These are phyloP conservation scores for Zaprionus africanus DNA, from an alignment of 1,140 invertebrate genomes.

Conservation along the genomic window DNA sequence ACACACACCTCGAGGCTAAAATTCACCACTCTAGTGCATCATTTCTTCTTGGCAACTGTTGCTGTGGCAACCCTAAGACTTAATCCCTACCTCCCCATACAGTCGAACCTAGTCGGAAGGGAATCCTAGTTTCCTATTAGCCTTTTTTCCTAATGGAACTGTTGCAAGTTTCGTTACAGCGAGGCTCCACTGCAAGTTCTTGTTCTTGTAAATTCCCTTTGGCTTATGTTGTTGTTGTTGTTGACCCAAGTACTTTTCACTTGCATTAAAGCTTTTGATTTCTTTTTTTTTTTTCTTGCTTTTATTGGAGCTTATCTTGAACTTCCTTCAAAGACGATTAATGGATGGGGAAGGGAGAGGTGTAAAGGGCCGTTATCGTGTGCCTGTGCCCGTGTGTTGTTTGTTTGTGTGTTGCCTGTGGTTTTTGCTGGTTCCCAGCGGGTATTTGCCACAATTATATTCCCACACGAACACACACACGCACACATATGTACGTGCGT, in stretches of 20 bases:
- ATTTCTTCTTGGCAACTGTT: too few relatives aligned
- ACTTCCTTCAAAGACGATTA: constrained; percentile 9
- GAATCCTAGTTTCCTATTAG: background rate
- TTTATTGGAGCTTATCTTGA: constrained; percentile 15
- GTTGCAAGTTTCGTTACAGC: background rate
- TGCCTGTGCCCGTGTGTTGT: background rate
- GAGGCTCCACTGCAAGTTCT: background rate
- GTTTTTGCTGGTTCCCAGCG: constrained; percentile 19
- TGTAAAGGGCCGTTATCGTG: constrained; percentile 4
- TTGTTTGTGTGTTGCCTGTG: background rate
- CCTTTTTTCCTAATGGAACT: background rate
- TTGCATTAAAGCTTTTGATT: constrained; percentile 7
- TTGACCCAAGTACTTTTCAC: background rate
- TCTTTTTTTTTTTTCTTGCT: constrained; percentile 4
- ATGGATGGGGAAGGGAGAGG: too few relatives aligned
- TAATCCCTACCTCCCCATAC: background rate
- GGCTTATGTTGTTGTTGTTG: constrained; percentile 1
- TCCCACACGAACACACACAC: background rate
- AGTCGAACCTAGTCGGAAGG: background rate
- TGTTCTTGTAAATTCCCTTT: constrained; percentile 8
- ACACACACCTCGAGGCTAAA: too few relatives aligned
- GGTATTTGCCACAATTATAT: constrained; percentile 24
- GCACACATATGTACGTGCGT: background rate
- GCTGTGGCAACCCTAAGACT: background rate
- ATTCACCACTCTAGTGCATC: too few relatives aligned